A percentile compares a stretch with the other conserved stretches of the same genome.
These are phyloP conservation scores for Bilobella aurantiaca DNA, from an alignment of 1,140 invertebrate genomes.

Conservation along the genomic window DNA sequence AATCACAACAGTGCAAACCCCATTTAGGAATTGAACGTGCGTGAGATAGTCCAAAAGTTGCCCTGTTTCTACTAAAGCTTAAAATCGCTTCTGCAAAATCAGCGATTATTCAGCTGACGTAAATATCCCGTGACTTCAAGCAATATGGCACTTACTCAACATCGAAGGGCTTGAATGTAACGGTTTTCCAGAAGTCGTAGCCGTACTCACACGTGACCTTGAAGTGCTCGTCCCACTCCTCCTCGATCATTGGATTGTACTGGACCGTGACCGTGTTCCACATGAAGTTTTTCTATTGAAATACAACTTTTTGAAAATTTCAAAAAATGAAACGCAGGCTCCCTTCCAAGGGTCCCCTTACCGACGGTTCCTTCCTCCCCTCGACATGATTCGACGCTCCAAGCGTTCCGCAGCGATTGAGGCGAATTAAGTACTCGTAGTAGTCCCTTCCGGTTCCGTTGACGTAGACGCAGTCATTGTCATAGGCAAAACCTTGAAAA, in stretches of 20 bases:
- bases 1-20: too few species aligned
- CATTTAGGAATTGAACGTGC: too few species aligned
- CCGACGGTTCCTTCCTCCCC: slow-evolving; percentile 69
- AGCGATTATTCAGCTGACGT: background rate
- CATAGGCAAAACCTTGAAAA: slow-evolving; percentile 74
- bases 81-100: too few species aligned
- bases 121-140: background rate
- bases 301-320: slow-evolving; percentile 3
- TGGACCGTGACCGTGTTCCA: slow-evolving; percentile 92
- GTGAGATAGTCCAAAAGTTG: too few species aligned
- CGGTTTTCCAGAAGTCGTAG: slow-evolving; percentile 92
- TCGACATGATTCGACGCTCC: slow-evolving; percentile 77
- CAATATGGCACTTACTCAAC: slow-evolving; percentile 66
- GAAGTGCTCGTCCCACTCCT: slow-evolving; percentile 89
- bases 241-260: slow-evolving; percentile 85
- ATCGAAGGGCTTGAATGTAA: slow-evolving; percentile 85
- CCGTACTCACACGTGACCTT: slow-evolving; percentile 94
- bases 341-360: too few species aligned
- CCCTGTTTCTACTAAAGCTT: too few species aligned
- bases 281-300: slow-evolving; percentile 75
- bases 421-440: slow-evolving; percentile 85
- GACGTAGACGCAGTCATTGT: slow-evolving; percentile 87
- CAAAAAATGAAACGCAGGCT: too few species aligned
- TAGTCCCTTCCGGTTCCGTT: slow-evolving; percentile 81
- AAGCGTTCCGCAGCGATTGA: slow-evolving; percentile 81